These are phyloP conservation scores for Microplitis manilae DNA, from an alignment of 2,888 invertebrate species.

Conservation along the genomic window DNA sequence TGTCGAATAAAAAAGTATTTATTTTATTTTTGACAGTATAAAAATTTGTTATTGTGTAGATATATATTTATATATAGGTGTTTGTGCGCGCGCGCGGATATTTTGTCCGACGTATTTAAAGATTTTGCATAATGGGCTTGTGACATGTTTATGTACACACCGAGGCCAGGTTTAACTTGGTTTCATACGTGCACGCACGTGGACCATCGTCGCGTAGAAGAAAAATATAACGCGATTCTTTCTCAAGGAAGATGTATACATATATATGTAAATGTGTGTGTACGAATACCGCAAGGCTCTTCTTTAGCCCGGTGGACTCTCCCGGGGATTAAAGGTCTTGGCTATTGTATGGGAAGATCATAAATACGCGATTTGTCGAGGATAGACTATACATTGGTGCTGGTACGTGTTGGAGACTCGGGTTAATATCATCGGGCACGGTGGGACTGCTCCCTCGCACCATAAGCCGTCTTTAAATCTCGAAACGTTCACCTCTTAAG, in stretches of 20 bases:
- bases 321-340: slow-evolving; percentile 64
- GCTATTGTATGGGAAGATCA: slow-evolving; percentile 64
- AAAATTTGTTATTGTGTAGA: slow-evolving; percentile 22
- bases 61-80: slow-evolving; percentile 4
- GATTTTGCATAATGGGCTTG: slow-evolving; percentile 69
- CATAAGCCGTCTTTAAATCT: slow-evolving; percentile 59
- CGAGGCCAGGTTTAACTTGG: slow-evolving; percentile 41
- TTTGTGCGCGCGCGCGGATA: slow-evolving; percentile 54
- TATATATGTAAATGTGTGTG: slow-evolving; percentile 30
- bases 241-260: slow-evolving; percentile 16
- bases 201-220: slow-evolving; percentile 44
- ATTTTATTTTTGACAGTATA: slow-evolving; percentile 68
- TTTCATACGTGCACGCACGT: slow-evolving; percentile 55
- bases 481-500: slow-evolving; percentile 56
- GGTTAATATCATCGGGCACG: slow-evolving; percentile 49
- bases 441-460: slow-evolving; percentile 19
- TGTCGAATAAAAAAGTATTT: slow-evolving; percentile 56
- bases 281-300: slow-evolving; percentile 20
- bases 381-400: slow-evolving; percentile 59
- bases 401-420: slow-evolving; percentile 32
- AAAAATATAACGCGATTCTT: slow-evolving; percentile 59
- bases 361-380: slow-evolving; percentile 70
- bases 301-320: slow-evolving; percentile 33
- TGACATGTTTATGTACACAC: slow-evolving; percentile 70
- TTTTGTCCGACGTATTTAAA: slow-evolving; percentile 69